These are phyloP conservation scores for Hydrotaea diabolus DNA, from an alignment of 2,888 invertebrate species.

Conservation along the genomic window DNA sequence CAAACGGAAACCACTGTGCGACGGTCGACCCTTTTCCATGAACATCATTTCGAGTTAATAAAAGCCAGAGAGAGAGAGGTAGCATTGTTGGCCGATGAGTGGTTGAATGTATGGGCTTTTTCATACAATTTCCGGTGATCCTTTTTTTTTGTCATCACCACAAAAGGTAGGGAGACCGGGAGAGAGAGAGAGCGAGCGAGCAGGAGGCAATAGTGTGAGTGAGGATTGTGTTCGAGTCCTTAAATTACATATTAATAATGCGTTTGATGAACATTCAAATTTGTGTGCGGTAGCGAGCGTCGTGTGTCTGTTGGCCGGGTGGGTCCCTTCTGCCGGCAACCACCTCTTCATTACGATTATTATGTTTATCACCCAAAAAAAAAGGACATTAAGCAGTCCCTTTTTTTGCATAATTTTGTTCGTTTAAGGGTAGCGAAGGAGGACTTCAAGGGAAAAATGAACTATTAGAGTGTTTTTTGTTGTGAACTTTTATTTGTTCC, in stretches of 20 bases:
- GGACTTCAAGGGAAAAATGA: constrained; percentile 6
- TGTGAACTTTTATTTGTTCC: constrained; percentile 9
- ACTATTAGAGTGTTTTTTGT: constrained; percentile 39
- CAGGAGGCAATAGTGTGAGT: background rate
- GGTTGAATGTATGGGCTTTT: constrained; percentile 39
- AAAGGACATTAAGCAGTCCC: constrained; percentile 51
- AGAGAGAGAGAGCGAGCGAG: background rate
- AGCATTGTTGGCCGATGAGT: constrained; percentile 40
- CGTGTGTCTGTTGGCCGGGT: constrained; percentile 18
- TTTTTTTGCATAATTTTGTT: constrained; percentile 33
- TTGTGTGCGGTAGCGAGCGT: background rate
- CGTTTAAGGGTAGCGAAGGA: background rate
- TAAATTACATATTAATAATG: constrained; percentile 56
- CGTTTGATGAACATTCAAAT: constrained; percentile 32
- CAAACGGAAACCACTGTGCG: too few relatives aligned
- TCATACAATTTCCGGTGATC: constrained; percentile 62
- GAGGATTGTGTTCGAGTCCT: constrained; percentile 37
- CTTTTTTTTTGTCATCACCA: constrained; percentile 34
- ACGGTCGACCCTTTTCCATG: constrained; percentile 21
- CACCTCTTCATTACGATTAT: constrained; percentile 59
- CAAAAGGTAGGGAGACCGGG: too few relatives aligned
- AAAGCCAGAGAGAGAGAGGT: constrained; percentile 44
- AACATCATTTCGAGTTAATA: constrained; percentile 52
- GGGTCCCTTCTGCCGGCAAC: constrained; percentile 4
- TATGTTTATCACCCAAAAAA: constrained; percentile 53